These are phyloP conservation scores for Rhimphoctona megacephalus DNA, from an alignment of 2,888 invertebrate genomes.

Conservation along the genomic window DNA sequence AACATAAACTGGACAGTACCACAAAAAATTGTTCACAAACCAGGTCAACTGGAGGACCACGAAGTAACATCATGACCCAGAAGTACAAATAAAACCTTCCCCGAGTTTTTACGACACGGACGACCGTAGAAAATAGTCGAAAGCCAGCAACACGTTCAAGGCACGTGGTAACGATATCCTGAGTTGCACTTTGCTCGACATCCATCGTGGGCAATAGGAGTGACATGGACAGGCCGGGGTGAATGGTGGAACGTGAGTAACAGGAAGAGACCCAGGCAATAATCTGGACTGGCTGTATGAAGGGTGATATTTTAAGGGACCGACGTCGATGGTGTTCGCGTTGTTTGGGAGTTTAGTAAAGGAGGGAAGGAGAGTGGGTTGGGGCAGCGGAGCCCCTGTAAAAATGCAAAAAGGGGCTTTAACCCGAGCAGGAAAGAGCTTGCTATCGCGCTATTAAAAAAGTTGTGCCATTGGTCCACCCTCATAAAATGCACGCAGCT, in stretches of 20 bases:
- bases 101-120: not conserved
- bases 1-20: not conserved
- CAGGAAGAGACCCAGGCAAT: constrained; percentile 33
- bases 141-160: not conserved
- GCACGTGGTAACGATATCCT: constrained; percentile 17
- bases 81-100: constrained; percentile 5
- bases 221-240: constrained; percentile 36
- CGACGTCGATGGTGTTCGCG: constrained; percentile 18
- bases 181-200: constrained; percentile 26
- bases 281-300: constrained; percentile 48
- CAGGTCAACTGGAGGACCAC: not conserved
- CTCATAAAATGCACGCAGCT: constrained; percentile 78
- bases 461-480: constrained; percentile 73
- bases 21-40: not conserved
- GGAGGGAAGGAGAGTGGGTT: constrained; percentile 64
- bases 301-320: constrained; percentile 57
- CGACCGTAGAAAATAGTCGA: not conserved
- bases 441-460: constrained; percentile 76
- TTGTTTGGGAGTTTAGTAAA: constrained; percentile 28
- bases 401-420: constrained; percentile 76
- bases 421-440: constrained; percentile 41
- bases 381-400: constrained; percentile 56
- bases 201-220: constrained; percentile 16
- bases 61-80: constrained; percentile 6
- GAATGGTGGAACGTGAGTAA: constrained; percentile 49